Conservation (phyloP, 1,140 invertebrate genomes). For the Oncopeltus fasciatus region DNA sequence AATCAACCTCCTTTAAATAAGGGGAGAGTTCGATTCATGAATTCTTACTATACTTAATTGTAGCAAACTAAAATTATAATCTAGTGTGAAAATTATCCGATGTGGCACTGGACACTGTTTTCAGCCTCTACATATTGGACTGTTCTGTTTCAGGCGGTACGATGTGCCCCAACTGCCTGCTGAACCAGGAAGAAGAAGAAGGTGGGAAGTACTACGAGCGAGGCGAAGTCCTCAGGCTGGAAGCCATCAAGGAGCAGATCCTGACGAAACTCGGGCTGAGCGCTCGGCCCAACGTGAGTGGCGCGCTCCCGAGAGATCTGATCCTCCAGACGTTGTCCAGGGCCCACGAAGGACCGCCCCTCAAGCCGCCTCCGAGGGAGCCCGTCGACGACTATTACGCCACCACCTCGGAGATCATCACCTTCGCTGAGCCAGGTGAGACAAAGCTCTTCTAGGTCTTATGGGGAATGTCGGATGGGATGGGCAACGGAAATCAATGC, state of each 20-base stretch:
- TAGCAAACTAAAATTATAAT: too few species aligned
- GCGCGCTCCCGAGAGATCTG: constrained; percentile 44
- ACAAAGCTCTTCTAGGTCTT: too few species aligned
- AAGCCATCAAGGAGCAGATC: constrained; percentile 63
- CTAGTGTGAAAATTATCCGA: too few species aligned
- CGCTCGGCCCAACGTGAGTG: constrained; percentile 51
- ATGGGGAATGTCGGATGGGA: too few species aligned
- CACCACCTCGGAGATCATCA: constrained; percentile 64
- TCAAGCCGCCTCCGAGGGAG: constrained; percentile 29
- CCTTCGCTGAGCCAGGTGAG: constrained; percentile 67
- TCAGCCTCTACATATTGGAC: too few species aligned
- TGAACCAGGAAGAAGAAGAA: constrained; percentile 14
- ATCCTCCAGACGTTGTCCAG: constrained; percentile 52
- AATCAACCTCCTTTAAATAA: too few species aligned
- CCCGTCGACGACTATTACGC: constrained; percentile 55
- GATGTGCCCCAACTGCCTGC: constrained; percentile 20
- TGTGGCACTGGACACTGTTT: too few species aligned
- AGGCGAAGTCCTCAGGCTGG: constrained; percentile 39
- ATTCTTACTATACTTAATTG: too few species aligned
- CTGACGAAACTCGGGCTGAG: constrained; percentile 54
- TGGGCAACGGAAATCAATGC: too few species aligned
- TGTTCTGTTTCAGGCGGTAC: constrained; percentile 13
- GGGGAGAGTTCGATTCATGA: too few species aligned
- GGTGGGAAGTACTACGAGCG: constrained; percentile 12
- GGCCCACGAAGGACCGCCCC: constrained; percentile 37